Evolutionary conservation across 2,113 vertebrate species (phyloP).

Genomic region (Hippocampus mohnikei): DNA sequence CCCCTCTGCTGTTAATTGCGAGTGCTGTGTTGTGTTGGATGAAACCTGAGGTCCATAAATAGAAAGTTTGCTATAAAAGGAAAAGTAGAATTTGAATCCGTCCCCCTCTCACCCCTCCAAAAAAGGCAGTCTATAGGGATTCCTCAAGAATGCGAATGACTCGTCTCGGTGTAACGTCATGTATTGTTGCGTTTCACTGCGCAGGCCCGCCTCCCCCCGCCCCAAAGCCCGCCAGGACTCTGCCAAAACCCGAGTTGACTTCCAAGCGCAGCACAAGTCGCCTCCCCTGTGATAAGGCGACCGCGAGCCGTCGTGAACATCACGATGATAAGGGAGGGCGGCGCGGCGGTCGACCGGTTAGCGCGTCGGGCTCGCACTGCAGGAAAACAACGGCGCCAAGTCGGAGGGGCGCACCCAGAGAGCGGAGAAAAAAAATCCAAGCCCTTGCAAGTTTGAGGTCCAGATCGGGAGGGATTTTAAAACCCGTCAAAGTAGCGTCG

Average conservation of each 20-base stretch:
- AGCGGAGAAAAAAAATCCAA: too few relatives aligned
- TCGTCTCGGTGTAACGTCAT: background rate
- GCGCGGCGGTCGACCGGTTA: too few relatives aligned
- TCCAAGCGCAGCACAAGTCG: background rate
- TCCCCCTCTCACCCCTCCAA: background rate
- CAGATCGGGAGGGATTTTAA: too few relatives aligned
- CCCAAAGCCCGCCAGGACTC: background rate
- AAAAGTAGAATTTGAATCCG: slow-evolving; percentile 32
- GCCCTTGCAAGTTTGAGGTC: too few relatives aligned
- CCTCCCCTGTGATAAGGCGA: background rate
- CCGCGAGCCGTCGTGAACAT: background rate
- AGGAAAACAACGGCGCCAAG: too few relatives aligned
- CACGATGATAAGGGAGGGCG: too few relatives aligned
- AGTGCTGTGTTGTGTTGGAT: slow-evolving; percentile 48
- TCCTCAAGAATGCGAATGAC: slow-evolving; percentile 41
- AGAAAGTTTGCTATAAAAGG: slow-evolving; percentile 69
- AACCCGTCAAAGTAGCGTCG: too few relatives aligned
- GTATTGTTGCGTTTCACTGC: background rate
- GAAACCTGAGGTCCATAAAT: slow-evolving; percentile 45
- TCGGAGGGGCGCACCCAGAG: too few relatives aligned
- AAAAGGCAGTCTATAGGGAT: slow-evolving; percentile 48
- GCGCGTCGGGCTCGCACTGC: too few relatives aligned
- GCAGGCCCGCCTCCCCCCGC: background rate
- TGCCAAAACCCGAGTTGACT: background rate
- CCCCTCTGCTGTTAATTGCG: slow-evolving; percentile 42